Conservation (phyloP, 2,797 vertebrate genomes). For the Melanotaenia nigrans region DNA sequence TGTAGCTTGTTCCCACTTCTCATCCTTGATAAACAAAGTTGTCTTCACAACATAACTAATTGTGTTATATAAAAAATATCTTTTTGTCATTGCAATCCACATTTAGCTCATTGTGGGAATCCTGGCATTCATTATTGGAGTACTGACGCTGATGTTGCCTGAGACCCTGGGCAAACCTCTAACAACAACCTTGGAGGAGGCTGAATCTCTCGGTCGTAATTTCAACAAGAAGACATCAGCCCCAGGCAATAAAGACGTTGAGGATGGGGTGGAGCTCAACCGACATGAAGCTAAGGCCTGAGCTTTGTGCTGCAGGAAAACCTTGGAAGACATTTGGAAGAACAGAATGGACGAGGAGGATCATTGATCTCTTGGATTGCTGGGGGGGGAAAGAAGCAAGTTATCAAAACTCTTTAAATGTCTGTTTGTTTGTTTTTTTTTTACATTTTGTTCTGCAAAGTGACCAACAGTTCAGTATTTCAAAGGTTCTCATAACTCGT, state of each 20-base stretch:
- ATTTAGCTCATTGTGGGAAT: slow-evolving; percentile 87
- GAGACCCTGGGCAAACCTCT: slow-evolving; percentile 91
- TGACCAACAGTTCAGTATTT: slow-evolving; percentile 27
- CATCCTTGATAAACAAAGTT: background rate
- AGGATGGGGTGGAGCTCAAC: slow-evolving; percentile 69
- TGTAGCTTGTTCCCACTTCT: background rate
- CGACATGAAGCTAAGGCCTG: slow-evolving; percentile 43
- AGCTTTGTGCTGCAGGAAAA: slow-evolving; percentile 28
- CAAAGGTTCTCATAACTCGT: slow-evolving; percentile 3
- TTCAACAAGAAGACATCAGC: slow-evolving; percentile 52
- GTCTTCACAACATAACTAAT: background rate
- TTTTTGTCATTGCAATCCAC: background rate
- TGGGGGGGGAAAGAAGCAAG: background rate
- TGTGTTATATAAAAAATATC: background rate
- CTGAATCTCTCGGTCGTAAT: slow-evolving; percentile 78
- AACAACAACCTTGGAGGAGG: slow-evolving; percentile 88
- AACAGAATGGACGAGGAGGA: background rate
- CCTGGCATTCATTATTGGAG: slow-evolving; percentile 88
- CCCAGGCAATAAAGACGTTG: slow-evolving; percentile 22
- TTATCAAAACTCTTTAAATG: slow-evolving; percentile 15
- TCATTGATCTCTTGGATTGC: slow-evolving; percentile 19
- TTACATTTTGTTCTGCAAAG: slow-evolving; percentile 40
- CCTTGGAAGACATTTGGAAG: background rate
- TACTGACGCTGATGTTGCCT: slow-evolving; percentile 88
- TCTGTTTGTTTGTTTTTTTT: slow-evolving; percentile 1